Base-by-base conservation (phyloP, 2,888 invertebrate species). In the Steromphala cineraria region DNA sequence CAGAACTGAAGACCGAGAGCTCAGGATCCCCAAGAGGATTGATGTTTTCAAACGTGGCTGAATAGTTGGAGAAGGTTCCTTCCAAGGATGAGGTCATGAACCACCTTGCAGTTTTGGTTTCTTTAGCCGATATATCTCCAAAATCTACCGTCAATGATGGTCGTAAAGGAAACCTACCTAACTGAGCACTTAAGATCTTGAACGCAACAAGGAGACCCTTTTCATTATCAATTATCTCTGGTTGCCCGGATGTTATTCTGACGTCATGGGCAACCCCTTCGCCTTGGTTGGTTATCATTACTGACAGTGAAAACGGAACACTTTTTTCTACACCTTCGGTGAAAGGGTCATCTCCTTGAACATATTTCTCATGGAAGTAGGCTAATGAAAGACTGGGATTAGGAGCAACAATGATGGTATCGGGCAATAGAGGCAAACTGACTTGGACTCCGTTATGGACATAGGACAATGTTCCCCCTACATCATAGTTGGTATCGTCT, bases 151-250 rank as follows among this genome's bases (percentile, higher is more conserved):
- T 84, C n/a, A 89, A 71, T 24, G 87, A 87, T 8, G 87, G 86
- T 53, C 83, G 40, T 17, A 86, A 67, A n/a, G 79, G 55, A 21
- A 78, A 46, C 24, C 78, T 80, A 2, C 83, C 85, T 10, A 88
- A 53, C 40, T 80, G 84, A 13, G 87, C 85, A 28, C 85, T 86
- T 17, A 85, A 85, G 36, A 89, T 88, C 81, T 86, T 83, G 78
- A 89, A 88, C 31, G 82, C 71, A 8, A 89, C 79, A 8, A 88
- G 78, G 13, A 88, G 77, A 17, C 89, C 88, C 78, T 89, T 88
- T 62, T 88, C 87, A 62, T 89, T 89, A 79, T 88, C 89, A 24
- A 88, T 87, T 28, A 89, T 89, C 80, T 88, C 87, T 10, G 89
- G 89, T 77, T 89, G 88, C 13, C 85, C 87, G n/a, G 89, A 89